Conservation (phyloP, 2,888 invertebrate genomes). For the Dorcus hopei region DNA sequence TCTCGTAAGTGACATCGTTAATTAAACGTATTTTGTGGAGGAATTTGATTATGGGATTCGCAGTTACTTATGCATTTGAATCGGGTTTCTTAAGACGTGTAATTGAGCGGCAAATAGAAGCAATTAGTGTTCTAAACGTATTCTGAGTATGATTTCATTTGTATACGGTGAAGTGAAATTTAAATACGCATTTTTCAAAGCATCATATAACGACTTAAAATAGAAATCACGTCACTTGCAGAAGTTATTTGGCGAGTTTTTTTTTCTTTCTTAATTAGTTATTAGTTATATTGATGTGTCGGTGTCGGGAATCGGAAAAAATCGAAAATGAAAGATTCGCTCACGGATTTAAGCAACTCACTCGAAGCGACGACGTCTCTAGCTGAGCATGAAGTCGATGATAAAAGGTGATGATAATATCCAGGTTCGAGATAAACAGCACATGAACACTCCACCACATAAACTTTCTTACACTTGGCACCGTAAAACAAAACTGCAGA, state of each 20-base stretch:
- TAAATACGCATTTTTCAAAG: neutral
- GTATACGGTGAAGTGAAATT: neutral
- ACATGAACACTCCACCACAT: constrained; percentile 1
- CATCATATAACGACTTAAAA: neutral
- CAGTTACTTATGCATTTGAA: too few species aligned
- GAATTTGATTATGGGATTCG: too few species aligned
- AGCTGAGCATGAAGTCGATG: neutral
- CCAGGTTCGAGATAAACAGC: neutral
- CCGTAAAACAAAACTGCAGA: constrained; percentile 20
- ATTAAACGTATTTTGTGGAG: too few species aligned
- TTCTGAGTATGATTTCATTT: neutral
- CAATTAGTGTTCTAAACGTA: too few species aligned
- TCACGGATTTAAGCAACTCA: neutral
- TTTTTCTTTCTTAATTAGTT: neutral
- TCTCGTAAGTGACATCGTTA: too few species aligned
- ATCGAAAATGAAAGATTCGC: too few species aligned
- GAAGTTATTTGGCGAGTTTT: neutral
- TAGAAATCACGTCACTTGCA: constrained; percentile 1
- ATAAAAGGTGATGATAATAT: neutral
- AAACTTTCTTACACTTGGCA: constrained; percentile 10
- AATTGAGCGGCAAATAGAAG: too few species aligned
- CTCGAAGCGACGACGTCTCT: neutral
- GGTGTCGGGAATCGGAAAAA: too few species aligned
- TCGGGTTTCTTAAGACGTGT: too few species aligned
- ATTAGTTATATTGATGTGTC: neutral